Conservation (phyloP, 1,140 invertebrate genomes). For the Cheumatopsyche charites region DNA sequence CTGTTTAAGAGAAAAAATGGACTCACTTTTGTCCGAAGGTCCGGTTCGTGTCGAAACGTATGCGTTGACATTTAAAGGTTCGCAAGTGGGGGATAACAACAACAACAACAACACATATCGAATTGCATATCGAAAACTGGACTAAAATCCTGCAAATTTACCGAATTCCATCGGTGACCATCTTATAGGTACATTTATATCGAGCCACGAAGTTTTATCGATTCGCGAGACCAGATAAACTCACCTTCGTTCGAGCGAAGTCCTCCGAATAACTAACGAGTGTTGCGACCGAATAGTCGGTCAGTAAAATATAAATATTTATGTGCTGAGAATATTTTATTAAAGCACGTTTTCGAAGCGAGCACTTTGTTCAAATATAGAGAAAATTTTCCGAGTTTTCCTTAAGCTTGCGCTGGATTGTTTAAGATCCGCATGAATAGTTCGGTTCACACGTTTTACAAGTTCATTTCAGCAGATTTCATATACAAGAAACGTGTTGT, state of each 20-base stretch:
- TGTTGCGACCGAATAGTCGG: background rate
- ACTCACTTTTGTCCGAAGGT: slow-evolving; percentile 27
- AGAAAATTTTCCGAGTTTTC: background rate
- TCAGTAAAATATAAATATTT: slow-evolving; percentile 15
- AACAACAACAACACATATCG: background rate
- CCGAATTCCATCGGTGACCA: no score
- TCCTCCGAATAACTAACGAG: background rate
- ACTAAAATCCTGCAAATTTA: no score
- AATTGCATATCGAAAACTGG: no score
- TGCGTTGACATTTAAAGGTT: slow-evolving; percentile 34
- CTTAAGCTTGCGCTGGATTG: no score
- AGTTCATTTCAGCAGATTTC: background rate
- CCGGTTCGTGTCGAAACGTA: slow-evolving; percentile 18
- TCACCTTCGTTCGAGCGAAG: background rate
- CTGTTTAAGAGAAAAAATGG: background rate
- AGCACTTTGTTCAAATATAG: background rate
- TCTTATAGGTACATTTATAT: no score
- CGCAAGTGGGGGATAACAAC: background rate
- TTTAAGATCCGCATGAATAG: no score
- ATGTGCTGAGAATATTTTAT: slow-evolving; percentile 15
- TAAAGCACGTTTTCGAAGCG: background rate
- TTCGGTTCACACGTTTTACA: no score
- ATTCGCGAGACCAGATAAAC: no score
- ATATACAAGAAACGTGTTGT: background rate
- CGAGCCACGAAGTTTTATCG: no score